A percentile compares a stretch with the other conserved stretches of the same genome.
Evolutionary conservation across 2,888 invertebrate species (phyloP).

Genomic region (Idaea aversata): DNA sequence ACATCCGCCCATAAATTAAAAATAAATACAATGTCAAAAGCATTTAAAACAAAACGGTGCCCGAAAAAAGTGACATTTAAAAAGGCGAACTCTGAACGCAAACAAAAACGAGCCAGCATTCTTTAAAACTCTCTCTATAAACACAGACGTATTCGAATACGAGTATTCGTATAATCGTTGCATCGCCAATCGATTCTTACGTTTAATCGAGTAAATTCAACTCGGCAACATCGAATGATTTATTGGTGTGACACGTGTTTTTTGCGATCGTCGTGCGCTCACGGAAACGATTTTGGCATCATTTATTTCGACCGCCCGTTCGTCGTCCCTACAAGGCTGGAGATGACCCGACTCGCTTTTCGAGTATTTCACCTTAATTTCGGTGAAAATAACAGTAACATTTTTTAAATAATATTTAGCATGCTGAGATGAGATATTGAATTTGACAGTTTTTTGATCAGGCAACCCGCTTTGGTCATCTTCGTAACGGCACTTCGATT

Average conservation of each 20-base stretch:
- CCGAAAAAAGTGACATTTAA: constrained; percentile 46
- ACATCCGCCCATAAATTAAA: constrained; percentile 21
- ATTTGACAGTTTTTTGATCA: constrained; percentile 50
- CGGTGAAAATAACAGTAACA: constrained; percentile 45
- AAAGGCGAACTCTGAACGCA: constrained; percentile 39
- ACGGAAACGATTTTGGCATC: constrained; percentile 73
- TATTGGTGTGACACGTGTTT: constrained; percentile 76
- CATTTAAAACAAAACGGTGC: constrained; percentile 37
- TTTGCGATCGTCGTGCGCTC: constrained; percentile 62
- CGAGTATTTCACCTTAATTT: constrained; percentile 68
- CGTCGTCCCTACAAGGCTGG: constrained; percentile 54
- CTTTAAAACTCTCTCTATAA: constrained; percentile 72
- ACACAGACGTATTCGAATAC: constrained; percentile 29
- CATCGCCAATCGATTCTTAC: constrained; percentile 72
- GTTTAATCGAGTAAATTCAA: constrained; percentile 75
- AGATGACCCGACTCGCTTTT: constrained; percentile 45
- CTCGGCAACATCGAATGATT: constrained; percentile 68
- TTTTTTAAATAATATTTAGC: constrained; percentile 37
- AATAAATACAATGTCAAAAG: constrained; percentile 32
- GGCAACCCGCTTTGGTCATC: constrained; percentile 24
- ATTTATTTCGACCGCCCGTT: constrained; percentile 73
- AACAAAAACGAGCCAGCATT: constrained; percentile 70
- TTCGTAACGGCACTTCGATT: constrained; percentile 39
- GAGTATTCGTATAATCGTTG: constrained; percentile 57
- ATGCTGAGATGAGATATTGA: constrained; percentile 58